Percentiles rank a stretch among this genome's conserved stretches.
Conservation (phyloP, 1,140 invertebrate species). For the Cydia fagiglandana region DNA sequence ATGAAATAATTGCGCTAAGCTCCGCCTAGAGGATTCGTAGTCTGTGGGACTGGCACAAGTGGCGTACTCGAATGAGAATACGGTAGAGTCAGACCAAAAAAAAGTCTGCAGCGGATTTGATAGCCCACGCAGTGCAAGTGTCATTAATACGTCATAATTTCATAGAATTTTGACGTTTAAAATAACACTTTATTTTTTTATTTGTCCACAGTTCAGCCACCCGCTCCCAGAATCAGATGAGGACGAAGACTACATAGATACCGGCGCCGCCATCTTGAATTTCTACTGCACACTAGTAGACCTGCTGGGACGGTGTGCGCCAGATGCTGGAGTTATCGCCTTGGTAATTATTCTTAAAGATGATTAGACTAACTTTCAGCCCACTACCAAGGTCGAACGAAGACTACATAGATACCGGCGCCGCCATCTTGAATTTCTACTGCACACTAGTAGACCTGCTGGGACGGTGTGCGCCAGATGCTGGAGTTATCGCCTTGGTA, state of each 20-base stretch:
- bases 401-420: slow-evolving; percentile 99
- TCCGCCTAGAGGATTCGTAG: no score
- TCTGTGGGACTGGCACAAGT: no score
- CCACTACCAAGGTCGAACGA: slow-evolving; percentile 75
- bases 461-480: no score
- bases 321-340: slow-evolving; percentile 95
- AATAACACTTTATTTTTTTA: background rate
- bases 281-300: slow-evolving; percentile 99
- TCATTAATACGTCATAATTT: no score
- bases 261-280: slow-evolving; percentile 97
- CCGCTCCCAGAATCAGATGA: slow-evolving; percentile 96
- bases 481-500: no score
- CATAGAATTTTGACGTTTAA: no score
- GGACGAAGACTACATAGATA: slow-evolving; percentile 99
- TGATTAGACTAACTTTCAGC: no score
- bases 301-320: slow-evolving; percentile 97
- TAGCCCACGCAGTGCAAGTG: no score
- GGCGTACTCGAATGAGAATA: no score
- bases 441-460: slow-evolving; percentile 89
- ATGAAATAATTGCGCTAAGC: no score
- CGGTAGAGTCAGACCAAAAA: no score
- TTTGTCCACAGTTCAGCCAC: slow-evolving; percentile 84
- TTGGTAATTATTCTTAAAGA: slow-evolving; percentile 79
- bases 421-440: slow-evolving; percentile 98
- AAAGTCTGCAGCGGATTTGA: no score